Conservation (phyloP, 2,888 invertebrate species). For the Petrolisthes cinctipes region DNA sequence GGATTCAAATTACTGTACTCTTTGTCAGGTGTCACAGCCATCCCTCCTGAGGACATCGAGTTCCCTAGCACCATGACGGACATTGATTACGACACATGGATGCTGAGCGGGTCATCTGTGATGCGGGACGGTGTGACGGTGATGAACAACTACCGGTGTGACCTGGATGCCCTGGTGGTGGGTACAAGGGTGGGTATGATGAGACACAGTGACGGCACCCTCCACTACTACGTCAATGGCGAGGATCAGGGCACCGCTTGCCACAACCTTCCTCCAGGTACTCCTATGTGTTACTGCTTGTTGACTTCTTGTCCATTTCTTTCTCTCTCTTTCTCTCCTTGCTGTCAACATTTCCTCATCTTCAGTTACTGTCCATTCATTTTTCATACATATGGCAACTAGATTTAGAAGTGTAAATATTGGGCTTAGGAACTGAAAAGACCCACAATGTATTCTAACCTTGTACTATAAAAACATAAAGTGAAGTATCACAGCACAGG, state of each 20-base stretch:
- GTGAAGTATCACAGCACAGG: no score
- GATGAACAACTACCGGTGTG: conserved; percentile 85
- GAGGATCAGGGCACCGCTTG: conserved; percentile 76
- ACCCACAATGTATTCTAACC: no score
- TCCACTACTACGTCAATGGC: conserved; percentile 89
- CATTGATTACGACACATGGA: conserved; percentile 90
- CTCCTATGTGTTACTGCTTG: no score
- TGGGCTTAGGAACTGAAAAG: no score
- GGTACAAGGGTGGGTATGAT: conserved; percentile 89
- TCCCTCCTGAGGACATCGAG: conserved; percentile 90
- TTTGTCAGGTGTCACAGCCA: conserved; percentile 82
- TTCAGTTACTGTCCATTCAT: no score
- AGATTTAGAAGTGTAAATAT: no score
- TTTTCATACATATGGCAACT: no score
- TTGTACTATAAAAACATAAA: no score
- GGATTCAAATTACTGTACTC: no score
- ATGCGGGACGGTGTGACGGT: conserved; percentile 82
- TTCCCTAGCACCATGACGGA: conserved; percentile 92
- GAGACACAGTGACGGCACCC: conserved; percentile 84
- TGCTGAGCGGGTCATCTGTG: conserved; percentile 90
- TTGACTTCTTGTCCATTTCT: neutral
- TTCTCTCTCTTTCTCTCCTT: neutral
- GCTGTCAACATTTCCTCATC: no score
- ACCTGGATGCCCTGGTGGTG: conserved; percentile 84
- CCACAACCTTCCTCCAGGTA: conserved; percentile 20